Percentiles rank a stretch among this genome's conserved stretches.
Evolutionary conservation across 2,888 invertebrate species (phyloP).

Genomic region (Theodoxus fluviatilis): DNA sequence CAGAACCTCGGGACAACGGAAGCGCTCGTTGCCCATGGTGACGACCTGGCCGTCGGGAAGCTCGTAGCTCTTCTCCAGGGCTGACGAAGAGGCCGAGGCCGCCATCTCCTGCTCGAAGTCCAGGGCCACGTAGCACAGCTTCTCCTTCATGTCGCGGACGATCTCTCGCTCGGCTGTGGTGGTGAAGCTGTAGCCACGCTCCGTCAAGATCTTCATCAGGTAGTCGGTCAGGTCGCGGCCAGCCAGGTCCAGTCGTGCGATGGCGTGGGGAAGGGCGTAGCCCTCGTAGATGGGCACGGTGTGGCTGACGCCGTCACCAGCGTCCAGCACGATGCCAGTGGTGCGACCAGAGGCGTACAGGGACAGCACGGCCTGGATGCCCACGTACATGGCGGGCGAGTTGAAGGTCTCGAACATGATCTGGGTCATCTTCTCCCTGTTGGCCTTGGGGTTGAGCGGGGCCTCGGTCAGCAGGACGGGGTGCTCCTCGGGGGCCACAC

Average conservation of each 20-base stretch:
- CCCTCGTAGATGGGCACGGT: slow-evolving; percentile 93
- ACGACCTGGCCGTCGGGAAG: slow-evolving; percentile 59
- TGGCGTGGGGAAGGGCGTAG: slow-evolving; percentile 91
- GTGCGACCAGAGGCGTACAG: slow-evolving; percentile 95
- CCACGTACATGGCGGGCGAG: slow-evolving; percentile 92
- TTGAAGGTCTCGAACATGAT: slow-evolving; percentile 77
- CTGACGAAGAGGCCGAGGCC: slow-evolving; percentile 48
- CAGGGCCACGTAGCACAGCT: slow-evolving; percentile 37
- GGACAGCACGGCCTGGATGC: slow-evolving; percentile 91
- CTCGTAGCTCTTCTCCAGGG: slow-evolving; percentile 58
- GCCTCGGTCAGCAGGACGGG: slow-evolving; percentile 92
- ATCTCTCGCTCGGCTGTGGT: slow-evolving; percentile 51
- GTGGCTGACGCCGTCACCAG: slow-evolving; percentile 93
- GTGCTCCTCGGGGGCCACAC: slow-evolving; percentile 94
- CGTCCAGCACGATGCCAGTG: slow-evolving; percentile 93
- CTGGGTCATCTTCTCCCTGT: slow-evolving; percentile 90
- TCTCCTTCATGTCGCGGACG: slow-evolving; percentile 42
- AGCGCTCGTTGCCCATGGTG: slow-evolving; percentile 58
- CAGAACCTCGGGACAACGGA: slow-evolving; percentile 60
- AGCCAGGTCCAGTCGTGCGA: slow-evolving; percentile 67
- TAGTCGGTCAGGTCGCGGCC: slow-evolving; percentile 55
- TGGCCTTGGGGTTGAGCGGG: slow-evolving; percentile 92
- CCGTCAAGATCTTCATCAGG: slow-evolving; percentile 53
- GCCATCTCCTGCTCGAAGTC: slow-evolving; percentile 39
- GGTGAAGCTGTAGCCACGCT: slow-evolving; percentile 53